phyloP scores from a whole-genome alignment of 2,797 vertebrate genomes.

The Channa striata region DNA sequence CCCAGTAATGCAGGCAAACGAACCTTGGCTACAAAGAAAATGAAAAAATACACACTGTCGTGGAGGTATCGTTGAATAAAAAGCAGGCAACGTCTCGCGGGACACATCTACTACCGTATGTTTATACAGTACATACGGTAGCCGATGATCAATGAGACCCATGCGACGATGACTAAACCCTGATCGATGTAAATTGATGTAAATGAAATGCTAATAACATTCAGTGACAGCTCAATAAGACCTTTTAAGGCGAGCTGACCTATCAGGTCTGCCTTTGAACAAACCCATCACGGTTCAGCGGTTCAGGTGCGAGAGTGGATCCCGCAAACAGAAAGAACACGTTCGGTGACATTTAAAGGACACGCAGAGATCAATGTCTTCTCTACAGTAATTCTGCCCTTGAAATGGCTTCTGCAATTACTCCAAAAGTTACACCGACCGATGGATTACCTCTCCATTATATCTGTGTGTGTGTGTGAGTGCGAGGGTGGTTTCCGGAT shows the following conservation, averaged over 20 bases:
- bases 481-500: constrained; percentile 25
- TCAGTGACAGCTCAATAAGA: neutral
- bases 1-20: neutral
- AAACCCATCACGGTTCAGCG: constrained; percentile 16
- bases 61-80: neutral
- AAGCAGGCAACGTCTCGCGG: neutral
- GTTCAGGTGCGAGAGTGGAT: constrained; percentile 2
- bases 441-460: constrained; percentile 20
- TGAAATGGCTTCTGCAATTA: constrained; percentile 46
- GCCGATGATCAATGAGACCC: constrained; percentile 13
- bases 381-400: constrained; percentile 32
- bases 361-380: constrained; percentile 21
- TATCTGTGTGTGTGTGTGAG: constrained; percentile 4
- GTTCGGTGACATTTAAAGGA: constrained; percentile 40
- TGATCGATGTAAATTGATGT: constrained; percentile 25
- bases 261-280: constrained; percentile 7
- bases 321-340: constrained; percentile 15
- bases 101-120: neutral
- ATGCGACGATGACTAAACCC: constrained; percentile 3
- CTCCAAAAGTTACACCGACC: constrained; percentile 28
- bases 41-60: neutral
- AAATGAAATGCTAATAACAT: constrained; percentile 23
- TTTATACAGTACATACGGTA: neutral
- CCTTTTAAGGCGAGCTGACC: constrained; percentile 18
- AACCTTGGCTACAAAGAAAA: neutral